These are phyloP conservation scores for Paracyclopina nana DNA, from an alignment of 1,140 invertebrate species.

Conservation along the genomic window DNA sequence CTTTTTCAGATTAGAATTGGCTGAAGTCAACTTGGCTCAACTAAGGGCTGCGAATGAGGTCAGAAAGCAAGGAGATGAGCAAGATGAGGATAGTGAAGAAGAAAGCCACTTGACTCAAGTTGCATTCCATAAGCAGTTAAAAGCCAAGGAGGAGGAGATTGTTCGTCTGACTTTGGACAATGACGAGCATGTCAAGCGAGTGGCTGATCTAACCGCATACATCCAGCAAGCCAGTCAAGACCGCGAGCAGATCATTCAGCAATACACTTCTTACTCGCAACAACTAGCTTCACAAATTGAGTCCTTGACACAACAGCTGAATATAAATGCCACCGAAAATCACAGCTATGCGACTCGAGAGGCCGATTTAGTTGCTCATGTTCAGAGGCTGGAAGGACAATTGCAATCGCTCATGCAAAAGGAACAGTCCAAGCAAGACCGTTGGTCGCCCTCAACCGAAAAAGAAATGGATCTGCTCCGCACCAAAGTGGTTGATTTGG, in stretches of 20 bases:
- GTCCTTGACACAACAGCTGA: neutral
- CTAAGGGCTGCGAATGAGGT: too few species aligned
- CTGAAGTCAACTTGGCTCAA: neutral
- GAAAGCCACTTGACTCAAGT: too few species aligned
- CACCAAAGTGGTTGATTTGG: neutral
- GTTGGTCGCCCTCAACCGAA: neutral
- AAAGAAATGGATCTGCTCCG: slow-evolving; percentile 9
- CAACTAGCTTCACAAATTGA: slow-evolving; percentile 11
- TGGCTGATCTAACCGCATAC: slow-evolving; percentile 2
- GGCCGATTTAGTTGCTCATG: neutral
- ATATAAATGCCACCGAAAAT: slow-evolving; percentile 7
- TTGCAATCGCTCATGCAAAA: neutral
- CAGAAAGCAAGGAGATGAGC: too few species aligned
- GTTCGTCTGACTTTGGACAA: neutral
- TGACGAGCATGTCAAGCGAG: neutral
- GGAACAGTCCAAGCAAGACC: neutral
- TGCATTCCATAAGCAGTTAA: too few species aligned
- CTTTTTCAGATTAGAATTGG: too few species aligned
- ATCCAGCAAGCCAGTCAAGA: slow-evolving; percentile 7
- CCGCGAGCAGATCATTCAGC: slow-evolving; percentile 10
- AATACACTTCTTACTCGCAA: slow-evolving; percentile 9
- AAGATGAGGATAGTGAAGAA: too few species aligned
- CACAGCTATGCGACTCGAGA: neutral
- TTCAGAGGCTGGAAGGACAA: neutral
- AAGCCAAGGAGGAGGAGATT: neutral